Conservation (phyloP, 1,140 invertebrate species). For the Plectrocnemia conspersa region DNA sequence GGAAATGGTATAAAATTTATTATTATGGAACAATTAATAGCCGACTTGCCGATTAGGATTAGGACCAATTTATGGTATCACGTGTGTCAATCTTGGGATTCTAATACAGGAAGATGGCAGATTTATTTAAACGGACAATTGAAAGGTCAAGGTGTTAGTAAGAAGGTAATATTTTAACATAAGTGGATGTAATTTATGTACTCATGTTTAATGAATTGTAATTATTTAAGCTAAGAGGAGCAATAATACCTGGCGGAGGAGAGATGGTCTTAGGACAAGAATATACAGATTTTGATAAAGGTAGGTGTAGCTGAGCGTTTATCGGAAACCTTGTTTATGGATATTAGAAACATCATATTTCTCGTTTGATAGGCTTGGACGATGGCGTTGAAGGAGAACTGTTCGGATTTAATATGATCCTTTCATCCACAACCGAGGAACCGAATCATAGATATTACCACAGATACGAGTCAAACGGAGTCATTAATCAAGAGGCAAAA, state of each 20-base stretch:
- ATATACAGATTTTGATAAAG: conserved; percentile 59
- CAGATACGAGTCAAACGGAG: conserved; percentile 10
- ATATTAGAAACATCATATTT: too few relatives aligned
- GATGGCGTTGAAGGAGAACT: conserved; percentile 64
- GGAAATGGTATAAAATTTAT: conserved; percentile 54
- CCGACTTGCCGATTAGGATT: conserved; percentile 47
- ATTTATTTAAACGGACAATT: conserved; percentile 57
- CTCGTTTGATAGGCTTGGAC: conserved; percentile 46
- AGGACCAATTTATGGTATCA: conserved; percentile 58
- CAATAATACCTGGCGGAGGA: conserved; percentile 54
- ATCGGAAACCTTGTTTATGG: background rate
- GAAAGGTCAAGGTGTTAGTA: conserved; percentile 45
- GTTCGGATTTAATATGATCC: conserved; percentile 61
- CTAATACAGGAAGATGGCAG: conserved; percentile 54
- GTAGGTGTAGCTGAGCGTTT: background rate
- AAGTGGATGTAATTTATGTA: background rate
- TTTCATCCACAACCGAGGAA: conserved; percentile 47
- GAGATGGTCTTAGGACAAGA: conserved; percentile 64
- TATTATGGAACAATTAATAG: conserved; percentile 50
- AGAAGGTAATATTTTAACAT: conserved; percentile 48
- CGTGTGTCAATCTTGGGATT: conserved; percentile 62
- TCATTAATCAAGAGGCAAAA: background rate
- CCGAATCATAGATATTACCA: conserved; percentile 32
- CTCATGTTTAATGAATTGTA: too few relatives aligned
- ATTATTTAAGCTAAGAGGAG: conserved; percentile 51